Evolutionary conservation across 2,113 vertebrate species (phyloP), one percentile per base, ranked within the genome.

Genomic region (Phyllostomus hastatus): DNA sequence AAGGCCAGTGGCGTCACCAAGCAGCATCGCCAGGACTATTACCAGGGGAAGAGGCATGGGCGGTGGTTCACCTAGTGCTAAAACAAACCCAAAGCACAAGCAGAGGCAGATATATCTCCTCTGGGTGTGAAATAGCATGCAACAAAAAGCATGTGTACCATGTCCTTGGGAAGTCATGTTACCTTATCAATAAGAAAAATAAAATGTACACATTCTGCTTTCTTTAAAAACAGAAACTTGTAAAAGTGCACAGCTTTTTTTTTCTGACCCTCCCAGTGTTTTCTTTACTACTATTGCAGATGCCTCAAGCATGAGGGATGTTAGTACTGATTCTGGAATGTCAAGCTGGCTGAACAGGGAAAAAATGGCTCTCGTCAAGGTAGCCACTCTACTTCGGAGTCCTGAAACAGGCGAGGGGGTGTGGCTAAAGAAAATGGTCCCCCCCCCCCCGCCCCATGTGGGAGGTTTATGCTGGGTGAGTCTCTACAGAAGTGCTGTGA

Each of bases 21-120:
- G 91, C 98, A 91, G 94, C 99, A 99, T 41, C 99, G 99, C 97
- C 98, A 98, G 97, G 99, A 99, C 98, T 99, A 99, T 89, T 99
- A 98, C 97, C 90, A 99, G 59, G 99, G 99, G 2, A 98, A 98
- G 54, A 98, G 99, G 33, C 98, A 43, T 97, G 99, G 54, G 9
- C 94, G 92, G 4, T 98, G 97, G 96, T 96, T 70, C 50, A 5
- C 97, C n/a, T 79, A 85, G 41, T 97, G 97, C 59, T 59, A 73
- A 43, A 7, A 52, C 31, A 38, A 38, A 96, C 94, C 97, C 97
- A 0, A 50, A 31, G 90, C 97, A 98, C 96, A 98, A 97, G 85
- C 97, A 97, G 81, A 67, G 97, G 2, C 96, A 95, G 50, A 24
- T 92, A 90, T 97, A 94, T 87, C 2, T 4, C n/a, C 57, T 6